A percentile compares a stretch with the other conserved stretches of the same genome.
phyloP scores from a whole-genome alignment of 2,797 vertebrate genomes.

The Chaetodon trifasciatus region DNA sequence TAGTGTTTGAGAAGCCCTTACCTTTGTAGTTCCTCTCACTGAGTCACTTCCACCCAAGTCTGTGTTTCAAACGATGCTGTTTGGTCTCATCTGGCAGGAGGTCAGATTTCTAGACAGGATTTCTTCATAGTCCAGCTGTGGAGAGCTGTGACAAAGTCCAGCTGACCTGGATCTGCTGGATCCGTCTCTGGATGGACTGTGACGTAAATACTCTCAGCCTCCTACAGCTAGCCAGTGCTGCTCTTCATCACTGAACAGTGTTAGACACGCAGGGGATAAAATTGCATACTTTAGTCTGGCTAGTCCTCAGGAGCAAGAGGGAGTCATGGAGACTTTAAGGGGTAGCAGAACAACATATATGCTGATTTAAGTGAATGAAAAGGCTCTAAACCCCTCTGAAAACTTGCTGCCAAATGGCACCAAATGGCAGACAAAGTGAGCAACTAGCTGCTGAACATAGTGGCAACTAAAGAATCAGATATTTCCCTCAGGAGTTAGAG shows the following conservation, averaged over 20 bases:
- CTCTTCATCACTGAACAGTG: slow-evolving; percentile 23
- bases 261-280: not conserved
- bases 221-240: not conserved
- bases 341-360: too few species aligned
- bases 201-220: slow-evolving; percentile 37
- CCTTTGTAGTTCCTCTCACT: slow-evolving; percentile 1
- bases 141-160: slow-evolving; percentile 34
- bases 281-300: slow-evolving; percentile 5
- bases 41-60: not conserved
- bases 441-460: not conserved
- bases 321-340: too few species aligned
- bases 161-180: slow-evolving; percentile 32
- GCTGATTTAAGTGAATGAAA: not conserved
- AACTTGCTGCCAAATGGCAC: too few species aligned
- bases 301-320: not conserved
- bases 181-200: slow-evolving; percentile 17
- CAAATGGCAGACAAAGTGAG: not conserved
- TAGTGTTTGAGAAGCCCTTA: slow-evolving; percentile 10
- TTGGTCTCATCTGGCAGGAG: slow-evolving; percentile 19
- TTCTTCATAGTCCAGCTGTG: slow-evolving; percentile 34
- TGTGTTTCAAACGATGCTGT: slow-evolving; percentile 16
- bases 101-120: slow-evolving; percentile 27
- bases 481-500: not conserved
- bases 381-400: not conserved
- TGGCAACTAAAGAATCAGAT: not conserved